Evolutionary conservation across 2,888 invertebrate species (phyloP).

Genomic region (Crossocerus cetratus): DNA sequence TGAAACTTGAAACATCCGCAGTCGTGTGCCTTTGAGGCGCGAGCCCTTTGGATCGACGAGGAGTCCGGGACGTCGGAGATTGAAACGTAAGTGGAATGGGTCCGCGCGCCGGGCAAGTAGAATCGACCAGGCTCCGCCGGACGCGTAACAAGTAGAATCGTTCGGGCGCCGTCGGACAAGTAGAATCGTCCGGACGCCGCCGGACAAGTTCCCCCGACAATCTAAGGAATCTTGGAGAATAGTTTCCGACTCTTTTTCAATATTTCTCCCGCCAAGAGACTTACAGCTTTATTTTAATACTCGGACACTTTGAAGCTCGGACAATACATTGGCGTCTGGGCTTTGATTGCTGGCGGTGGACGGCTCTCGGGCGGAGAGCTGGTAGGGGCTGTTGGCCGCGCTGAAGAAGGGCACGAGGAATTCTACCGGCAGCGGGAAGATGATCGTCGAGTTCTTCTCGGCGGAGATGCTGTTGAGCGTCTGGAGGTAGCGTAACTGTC

Average conservation of each 20-base stretch:
- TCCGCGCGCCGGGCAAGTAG: slow-evolving; percentile 54
- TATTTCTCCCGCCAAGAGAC: neutral
- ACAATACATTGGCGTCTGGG: neutral
- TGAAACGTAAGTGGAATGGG: slow-evolving; percentile 5
- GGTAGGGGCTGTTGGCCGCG: neutral
- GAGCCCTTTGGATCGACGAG: no score
- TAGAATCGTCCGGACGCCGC: no score
- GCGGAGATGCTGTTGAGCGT: slow-evolving; percentile 94
- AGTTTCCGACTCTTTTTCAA: neutral
- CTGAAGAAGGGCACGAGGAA: slow-evolving; percentile 79
- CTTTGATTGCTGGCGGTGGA: no score
- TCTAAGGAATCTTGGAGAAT: no score
- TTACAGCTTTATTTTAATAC: no score
- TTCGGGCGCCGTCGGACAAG: no score
- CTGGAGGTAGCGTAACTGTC: slow-evolving; percentile 91
- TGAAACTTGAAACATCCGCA: no score
- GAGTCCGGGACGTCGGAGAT: no score
- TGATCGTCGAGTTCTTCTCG: slow-evolving; percentile 96
- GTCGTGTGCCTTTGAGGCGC: no score
- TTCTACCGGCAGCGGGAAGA: slow-evolving; percentile 95
- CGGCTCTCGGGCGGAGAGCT: neutral
- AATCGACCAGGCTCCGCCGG: no score
- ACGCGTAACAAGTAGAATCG: no score
- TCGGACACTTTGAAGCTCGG: neutral
- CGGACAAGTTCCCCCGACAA: no score